Conservation (phyloP, 2,888 invertebrate species). For the Dolichomitus sp. region DNA sequence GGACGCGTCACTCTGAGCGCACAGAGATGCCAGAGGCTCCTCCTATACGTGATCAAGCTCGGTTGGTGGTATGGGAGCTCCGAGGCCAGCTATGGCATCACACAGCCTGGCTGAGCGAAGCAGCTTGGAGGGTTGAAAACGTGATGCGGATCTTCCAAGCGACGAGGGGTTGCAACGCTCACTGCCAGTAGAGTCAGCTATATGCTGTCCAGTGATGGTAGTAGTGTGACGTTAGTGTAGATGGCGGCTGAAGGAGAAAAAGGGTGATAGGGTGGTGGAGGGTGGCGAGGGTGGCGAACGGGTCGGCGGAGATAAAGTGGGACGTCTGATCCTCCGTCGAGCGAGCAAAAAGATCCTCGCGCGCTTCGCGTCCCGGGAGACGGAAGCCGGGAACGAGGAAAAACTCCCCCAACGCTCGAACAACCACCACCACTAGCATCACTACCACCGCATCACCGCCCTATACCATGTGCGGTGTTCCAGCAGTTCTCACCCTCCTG, state of each 20-base stretch:
- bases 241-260: slow-evolving; percentile 81
- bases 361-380: slow-evolving; percentile 76
- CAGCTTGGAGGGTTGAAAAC: slow-evolving; percentile 67
- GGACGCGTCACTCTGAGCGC: slow-evolving; percentile 86
- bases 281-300: slow-evolving; percentile 87
- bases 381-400: slow-evolving; percentile 77
- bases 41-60: slow-evolving; percentile 84
- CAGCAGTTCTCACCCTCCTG: slow-evolving; percentile 61
- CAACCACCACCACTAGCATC: slow-evolving; percentile 56
- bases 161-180: slow-evolving; percentile 66
- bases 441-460: slow-evolving; percentile 67
- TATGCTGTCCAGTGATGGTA: slow-evolving; percentile 86
- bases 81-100: slow-evolving; percentile 55
- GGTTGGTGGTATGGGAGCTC: slow-evolving; percentile 50
- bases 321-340: slow-evolving; percentile 86
- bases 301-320: slow-evolving; percentile 87
- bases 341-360: slow-evolving; percentile 85
- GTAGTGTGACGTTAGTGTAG: slow-evolving; percentile 85
- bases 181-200: slow-evolving; percentile 39
- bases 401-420: slow-evolving; percentile 75
- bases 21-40: slow-evolving; percentile 83
- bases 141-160: slow-evolving; percentile 63
- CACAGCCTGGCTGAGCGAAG: slow-evolving; percentile 56
- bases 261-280: slow-evolving; percentile 82
- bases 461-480: slow-evolving; percentile 34